phyloP scores from a whole-genome alignment of 2,797 vertebrate species.

The Arctocebus calabarensis region DNA sequence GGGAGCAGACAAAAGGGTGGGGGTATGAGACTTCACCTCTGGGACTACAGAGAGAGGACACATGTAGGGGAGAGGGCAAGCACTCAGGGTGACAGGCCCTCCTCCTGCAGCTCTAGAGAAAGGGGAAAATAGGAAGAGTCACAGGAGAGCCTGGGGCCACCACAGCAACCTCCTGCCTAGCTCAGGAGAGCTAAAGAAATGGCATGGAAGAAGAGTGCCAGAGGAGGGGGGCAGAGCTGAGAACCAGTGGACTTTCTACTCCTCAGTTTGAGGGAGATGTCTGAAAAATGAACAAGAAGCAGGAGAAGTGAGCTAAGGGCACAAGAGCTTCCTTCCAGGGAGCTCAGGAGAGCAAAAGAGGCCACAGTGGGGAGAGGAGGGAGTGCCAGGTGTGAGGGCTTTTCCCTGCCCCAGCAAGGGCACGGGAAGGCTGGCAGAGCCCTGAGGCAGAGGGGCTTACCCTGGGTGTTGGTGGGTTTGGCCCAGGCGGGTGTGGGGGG shows the following conservation, averaged over 20 bases:
- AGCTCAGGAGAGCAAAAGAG: constrained; percentile 76
- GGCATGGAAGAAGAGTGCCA: not conserved
- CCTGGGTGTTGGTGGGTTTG: constrained; percentile 92
- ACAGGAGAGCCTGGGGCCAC: not conserved
- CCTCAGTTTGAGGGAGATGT: not conserved
- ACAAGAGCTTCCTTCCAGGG: not conserved
- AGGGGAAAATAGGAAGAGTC: constrained; percentile 58
- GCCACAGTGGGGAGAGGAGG: constrained; percentile 66
- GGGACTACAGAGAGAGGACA: constrained; percentile 70
- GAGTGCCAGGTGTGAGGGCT: constrained; percentile 44
- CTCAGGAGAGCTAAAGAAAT: constrained; percentile 69
- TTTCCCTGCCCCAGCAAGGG: constrained; percentile 58
- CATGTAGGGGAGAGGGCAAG: constrained; percentile 26
- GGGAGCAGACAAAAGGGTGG: constrained; percentile 49
- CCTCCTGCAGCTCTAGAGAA: constrained; percentile 75
- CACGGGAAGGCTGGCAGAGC: constrained; percentile 74
- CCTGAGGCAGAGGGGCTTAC: constrained; percentile 89
- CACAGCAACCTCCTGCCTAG: constrained; percentile 32
- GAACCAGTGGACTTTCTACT: not conserved
- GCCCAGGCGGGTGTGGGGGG: constrained; percentile 83
- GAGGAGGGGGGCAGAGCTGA: not conserved
- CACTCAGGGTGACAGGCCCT: constrained; percentile 66
- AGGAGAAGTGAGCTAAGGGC: constrained; percentile 10
- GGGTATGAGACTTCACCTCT: constrained; percentile 71
- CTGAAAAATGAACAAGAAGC: constrained; percentile 28